Percentiles rank a stretch among this genome's conserved stretches.
Evolutionary conservation across 2,888 invertebrate genomes (phyloP).

Genomic region (Pogonocherus hispidulus): DNA sequence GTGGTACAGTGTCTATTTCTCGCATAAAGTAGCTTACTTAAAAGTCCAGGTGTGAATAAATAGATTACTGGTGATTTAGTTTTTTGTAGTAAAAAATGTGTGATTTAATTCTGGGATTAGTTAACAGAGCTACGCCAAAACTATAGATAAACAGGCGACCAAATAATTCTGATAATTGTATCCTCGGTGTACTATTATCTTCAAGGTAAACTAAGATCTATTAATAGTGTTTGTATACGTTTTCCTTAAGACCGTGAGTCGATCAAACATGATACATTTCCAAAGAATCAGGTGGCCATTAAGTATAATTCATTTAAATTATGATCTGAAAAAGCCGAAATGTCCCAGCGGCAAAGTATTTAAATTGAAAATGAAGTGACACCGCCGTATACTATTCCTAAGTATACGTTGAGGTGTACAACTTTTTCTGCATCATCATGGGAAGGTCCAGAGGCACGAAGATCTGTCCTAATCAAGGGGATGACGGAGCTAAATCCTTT

Average conservation of each 20-base stretch:
- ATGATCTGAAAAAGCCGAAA: constrained; percentile 48
- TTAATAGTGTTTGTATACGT: constrained; percentile 17
- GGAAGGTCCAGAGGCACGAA: constrained; percentile 65
- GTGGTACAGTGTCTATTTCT: too few species aligned
- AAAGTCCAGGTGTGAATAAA: too few species aligned
- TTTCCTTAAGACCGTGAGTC: constrained; percentile 30
- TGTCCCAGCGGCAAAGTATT: constrained; percentile 46
- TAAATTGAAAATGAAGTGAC: constrained; percentile 57
- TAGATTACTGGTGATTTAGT: too few species aligned
- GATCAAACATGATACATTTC: constrained; percentile 40
- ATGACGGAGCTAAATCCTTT: constrained; percentile 64
- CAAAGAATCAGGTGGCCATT: constrained; percentile 43
- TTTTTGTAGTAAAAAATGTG: too few species aligned
- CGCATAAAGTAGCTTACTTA: too few species aligned
- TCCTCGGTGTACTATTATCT: constrained; percentile 3
- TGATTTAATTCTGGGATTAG: too few species aligned
- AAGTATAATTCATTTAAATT: constrained; percentile 51
- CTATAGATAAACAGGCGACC: too few species aligned
- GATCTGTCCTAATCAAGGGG: constrained; percentile 68
- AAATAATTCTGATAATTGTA: too few species aligned
- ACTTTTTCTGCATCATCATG: constrained; percentile 65
- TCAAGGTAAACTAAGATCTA: constrained; percentile 6
- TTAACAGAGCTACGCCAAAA: too few species aligned
- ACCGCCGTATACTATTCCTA: constrained; percentile 52
- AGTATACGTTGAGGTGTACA: constrained; percentile 53